These are phyloP conservation scores for Eumerus sabulonum DNA, from an alignment of 2,888 invertebrate genomes.

Conservation along the genomic window DNA sequence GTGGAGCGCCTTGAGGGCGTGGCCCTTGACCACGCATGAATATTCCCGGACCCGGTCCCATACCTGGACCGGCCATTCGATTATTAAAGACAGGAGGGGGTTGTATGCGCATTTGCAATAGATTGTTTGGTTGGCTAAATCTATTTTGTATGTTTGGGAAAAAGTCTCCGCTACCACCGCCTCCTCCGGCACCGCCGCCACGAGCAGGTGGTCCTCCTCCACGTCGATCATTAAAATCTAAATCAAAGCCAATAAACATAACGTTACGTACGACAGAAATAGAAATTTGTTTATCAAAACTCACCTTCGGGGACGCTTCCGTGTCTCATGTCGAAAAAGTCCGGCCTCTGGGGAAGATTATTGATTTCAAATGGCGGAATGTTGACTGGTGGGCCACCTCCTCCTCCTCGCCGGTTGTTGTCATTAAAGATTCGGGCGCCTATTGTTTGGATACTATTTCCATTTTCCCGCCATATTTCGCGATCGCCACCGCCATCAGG, in stretches of 20 bases:
- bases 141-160: conserved; percentile 77
- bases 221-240: conserved; percentile 76
- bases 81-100: conserved; percentile 75
- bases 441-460: conserved; percentile 46
- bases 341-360: conserved; percentile 72
- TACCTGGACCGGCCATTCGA: conserved; percentile 73
- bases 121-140: conserved; percentile 77
- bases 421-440: conserved; percentile 69
- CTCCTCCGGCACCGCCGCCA: conserved; percentile 63
- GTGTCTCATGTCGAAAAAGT: conserved; percentile 70
- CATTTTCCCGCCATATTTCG: conserved; percentile 73
- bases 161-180: conserved; percentile 74
- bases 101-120: conserved; percentile 78
- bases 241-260: neutral
- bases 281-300: no score
- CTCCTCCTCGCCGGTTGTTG: conserved; percentile 59
- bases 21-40: conserved; percentile 71
- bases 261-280: neutral
- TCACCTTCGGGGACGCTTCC: conserved; percentile 70
- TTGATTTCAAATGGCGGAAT: conserved; percentile 73
- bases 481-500: conserved; percentile 45
- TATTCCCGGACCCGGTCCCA: conserved; percentile 66
- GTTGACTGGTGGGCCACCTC: conserved; percentile 71
- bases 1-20: conserved; percentile 68
- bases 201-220: no score